These are phyloP conservation scores for Spheniscus humboldti DNA, from an alignment of 2,797 vertebrate species.

Conservation along the genomic window DNA sequence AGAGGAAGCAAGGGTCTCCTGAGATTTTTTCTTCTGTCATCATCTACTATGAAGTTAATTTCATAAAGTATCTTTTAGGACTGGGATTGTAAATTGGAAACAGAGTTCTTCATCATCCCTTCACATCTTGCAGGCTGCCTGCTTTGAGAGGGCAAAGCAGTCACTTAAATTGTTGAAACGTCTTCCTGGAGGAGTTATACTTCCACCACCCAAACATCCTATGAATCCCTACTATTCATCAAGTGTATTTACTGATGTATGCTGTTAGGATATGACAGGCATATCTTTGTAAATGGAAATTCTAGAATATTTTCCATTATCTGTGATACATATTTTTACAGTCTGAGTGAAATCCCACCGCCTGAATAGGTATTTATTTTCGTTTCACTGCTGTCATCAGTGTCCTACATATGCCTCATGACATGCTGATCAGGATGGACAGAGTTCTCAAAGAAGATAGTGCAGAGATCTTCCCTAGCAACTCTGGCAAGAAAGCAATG, in stretches of 20 bases:
- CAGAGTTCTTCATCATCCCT: background rate
- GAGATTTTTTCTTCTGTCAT: background rate
- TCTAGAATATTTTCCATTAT: background rate
- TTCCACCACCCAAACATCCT: background rate
- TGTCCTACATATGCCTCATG: background rate
- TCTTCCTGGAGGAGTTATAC: background rate
- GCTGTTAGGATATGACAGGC: background rate
- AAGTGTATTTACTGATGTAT: background rate
- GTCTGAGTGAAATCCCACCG: background rate
- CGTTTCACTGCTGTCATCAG: background rate
- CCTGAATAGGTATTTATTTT: background rate
- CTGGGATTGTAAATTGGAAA: background rate
- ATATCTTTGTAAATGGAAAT: background rate
- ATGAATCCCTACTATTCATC: background rate
- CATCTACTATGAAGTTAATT: background rate
- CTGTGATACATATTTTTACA: accelerated
- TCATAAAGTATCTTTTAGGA: background rate
- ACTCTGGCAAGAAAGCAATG: background rate
- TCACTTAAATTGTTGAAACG: background rate
- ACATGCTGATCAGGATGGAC: background rate
- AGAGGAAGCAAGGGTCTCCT: background rate
- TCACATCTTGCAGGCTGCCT: background rate
- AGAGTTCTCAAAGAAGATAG: background rate
- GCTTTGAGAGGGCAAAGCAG: background rate
- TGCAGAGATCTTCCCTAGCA: background rate